Conservation (phyloP, 2,888 invertebrate genomes). For the Eubasilissa splendida region DNA sequence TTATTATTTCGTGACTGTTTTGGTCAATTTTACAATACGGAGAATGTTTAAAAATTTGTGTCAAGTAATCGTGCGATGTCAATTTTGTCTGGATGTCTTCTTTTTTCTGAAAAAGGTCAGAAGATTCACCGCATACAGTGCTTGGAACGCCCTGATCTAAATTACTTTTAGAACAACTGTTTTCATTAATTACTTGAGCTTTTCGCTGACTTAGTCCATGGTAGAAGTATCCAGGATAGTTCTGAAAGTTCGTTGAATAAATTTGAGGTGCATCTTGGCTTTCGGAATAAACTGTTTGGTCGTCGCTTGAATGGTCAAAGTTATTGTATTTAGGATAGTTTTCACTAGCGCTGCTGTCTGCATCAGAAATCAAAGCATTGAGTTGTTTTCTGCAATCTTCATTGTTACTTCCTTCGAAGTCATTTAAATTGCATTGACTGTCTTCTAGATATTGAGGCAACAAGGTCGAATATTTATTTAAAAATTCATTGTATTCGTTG, state of each 20-base stretch:
- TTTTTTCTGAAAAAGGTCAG: background rate
- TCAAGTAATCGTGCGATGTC: too few species aligned
- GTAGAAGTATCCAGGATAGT: background rate
- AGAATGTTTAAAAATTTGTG: too few species aligned
- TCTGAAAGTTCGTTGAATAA: background rate
- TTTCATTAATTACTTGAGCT: too few species aligned
- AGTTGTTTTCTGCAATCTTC: background rate
- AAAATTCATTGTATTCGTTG: conserved; percentile 45
- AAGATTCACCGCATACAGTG: too few species aligned
- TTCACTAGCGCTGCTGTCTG: background rate
- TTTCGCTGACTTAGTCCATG: background rate
- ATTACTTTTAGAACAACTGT: too few species aligned
- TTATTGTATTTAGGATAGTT: background rate
- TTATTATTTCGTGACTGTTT: too few species aligned
- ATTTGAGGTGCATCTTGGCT: background rate
- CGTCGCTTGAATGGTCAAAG: background rate
- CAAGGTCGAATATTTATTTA: conserved; percentile 20
- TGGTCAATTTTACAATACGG: too few species aligned
- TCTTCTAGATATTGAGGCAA: conserved; percentile 21
- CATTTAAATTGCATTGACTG: background rate
- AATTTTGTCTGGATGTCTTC: background rate
- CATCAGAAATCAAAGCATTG: background rate
- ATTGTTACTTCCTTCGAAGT: background rate
- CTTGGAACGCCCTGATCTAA: too few species aligned
- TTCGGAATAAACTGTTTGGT: background rate